Percentiles rank a stretch among this genome's conserved stretches.
Conservation (phyloP, 2,888 invertebrate species). For the Eupithecia inturbata region DNA sequence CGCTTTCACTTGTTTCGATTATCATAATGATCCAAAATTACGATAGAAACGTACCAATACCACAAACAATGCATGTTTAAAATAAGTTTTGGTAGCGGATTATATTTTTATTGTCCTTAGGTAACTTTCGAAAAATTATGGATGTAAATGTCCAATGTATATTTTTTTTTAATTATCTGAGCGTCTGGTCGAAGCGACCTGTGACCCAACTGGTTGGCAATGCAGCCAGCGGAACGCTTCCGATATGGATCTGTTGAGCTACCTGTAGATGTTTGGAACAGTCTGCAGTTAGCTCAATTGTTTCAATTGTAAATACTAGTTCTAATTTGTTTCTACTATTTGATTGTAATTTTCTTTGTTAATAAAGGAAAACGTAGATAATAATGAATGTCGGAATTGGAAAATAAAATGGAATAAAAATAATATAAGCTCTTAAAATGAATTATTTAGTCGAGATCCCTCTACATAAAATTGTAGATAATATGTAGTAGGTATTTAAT, state of each 20-base stretch:
- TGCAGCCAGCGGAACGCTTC: no score
- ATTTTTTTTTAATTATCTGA: no score
- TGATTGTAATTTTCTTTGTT: no score
- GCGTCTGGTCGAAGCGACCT: no score
- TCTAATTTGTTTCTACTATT: no score
- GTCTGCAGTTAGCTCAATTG: no score
- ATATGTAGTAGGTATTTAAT: no score
- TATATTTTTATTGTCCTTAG: not conserved
- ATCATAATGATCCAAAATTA: not conserved
- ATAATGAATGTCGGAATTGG: not conserved
- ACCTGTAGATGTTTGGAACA: no score
- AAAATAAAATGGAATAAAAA: not conserved
- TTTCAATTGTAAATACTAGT: no score
- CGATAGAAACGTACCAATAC: conserved; percentile 9
- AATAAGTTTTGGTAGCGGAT: not conserved
- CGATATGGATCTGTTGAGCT: no score
- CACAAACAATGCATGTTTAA: not conserved
- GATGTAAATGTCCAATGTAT: not conserved
- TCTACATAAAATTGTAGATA: not conserved
- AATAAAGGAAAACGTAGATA: not conserved
- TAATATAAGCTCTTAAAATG: not conserved
- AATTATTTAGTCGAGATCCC: not conserved
- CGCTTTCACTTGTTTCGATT: conserved; percentile 7
- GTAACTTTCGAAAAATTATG: not conserved
- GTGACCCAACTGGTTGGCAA: no score